Evolutionary conservation across 2,888 invertebrate species (phyloP), one percentile per base, ranked within the genome.

Genomic region (Drosophila sordidula): DNA sequence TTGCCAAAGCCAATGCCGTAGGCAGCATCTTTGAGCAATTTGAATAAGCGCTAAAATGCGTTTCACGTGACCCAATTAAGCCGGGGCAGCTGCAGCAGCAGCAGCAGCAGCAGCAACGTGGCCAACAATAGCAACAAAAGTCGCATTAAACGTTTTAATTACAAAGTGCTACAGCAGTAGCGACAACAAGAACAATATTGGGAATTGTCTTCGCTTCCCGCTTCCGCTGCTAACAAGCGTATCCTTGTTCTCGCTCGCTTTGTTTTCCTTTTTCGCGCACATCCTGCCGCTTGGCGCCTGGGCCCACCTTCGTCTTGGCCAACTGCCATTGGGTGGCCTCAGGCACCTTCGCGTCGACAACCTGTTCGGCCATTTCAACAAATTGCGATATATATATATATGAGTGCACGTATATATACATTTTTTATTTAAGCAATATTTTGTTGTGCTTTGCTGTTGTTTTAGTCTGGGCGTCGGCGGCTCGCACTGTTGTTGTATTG

Each of bases 131-230:
- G 49, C 55, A 65, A 68, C 70, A 76, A 70, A 64, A 83, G 75
- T 76, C 64, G 80, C 75, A 84, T 84, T 85, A 85, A 80, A 70
- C 85, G 75, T 73, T 84, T 71, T 84, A 84, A 85, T 84, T 84
- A 85, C 77, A 83, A 80, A 70, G 78, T 62, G 65, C 62, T 52
- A 45, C 64, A 50, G 12, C 41, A 50, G 36, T 26, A 55, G 41
- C 47, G n/a, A 34, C 38, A 26, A 45, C 57, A 51, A 6, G n/a
- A 50, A 42, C 41, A 46, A 51, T 32, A 45, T 42, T 59, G 36
- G 52, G 63, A 71, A 75, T 69, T 75, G 59, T 75, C 68, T 72
- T 46, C 68, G 42, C 34, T 71, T 64, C 67, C 70, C 78, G 77
- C 80, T 85, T 83, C 83, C 85, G 72, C 54, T 66, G 67, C 75